Evolutionary conservation across 1,140 invertebrate species (phyloP).

Genomic region (Thaumatotibia leucotreta): DNA sequence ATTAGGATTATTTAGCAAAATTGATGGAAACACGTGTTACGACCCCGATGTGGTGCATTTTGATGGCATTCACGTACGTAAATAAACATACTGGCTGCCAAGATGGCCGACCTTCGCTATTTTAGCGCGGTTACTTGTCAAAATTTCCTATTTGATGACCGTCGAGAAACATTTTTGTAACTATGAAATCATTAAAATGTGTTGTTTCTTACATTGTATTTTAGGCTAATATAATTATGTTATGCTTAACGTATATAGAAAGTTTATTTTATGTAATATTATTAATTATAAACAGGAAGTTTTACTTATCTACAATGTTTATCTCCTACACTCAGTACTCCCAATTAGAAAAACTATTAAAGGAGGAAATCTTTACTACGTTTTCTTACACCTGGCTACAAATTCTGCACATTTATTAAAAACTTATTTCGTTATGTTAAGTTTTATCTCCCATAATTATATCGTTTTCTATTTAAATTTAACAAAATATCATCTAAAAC

Average conservation of each 20-base stretch:
- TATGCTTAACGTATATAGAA: background rate
- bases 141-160: constrained; percentile 36
- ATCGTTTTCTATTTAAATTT: background rate
- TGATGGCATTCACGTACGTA: constrained; percentile 58
- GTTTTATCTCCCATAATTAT: no score
- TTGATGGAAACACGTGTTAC: constrained; percentile 52
- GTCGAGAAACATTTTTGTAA: constrained; percentile 22
- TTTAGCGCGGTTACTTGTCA: constrained; percentile 45
- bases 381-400: no score
- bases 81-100: constrained; percentile 60
- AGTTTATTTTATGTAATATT: no score
- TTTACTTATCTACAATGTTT: background rate
- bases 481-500: background rate
- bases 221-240: background rate
- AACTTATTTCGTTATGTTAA: no score
- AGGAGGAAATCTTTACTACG: no score
- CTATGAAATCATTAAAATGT: background rate
- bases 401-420: no score
- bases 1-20: constrained; percentile 20
- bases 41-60: constrained; percentile 49
- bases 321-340: no score
- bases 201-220: background rate
- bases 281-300: no score
- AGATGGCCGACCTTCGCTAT: constrained; percentile 59
- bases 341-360: no score